Evolutionary conservation across 2,113 vertebrate species (phyloP).

Genomic region (Dicentrarchus labrax): DNA sequence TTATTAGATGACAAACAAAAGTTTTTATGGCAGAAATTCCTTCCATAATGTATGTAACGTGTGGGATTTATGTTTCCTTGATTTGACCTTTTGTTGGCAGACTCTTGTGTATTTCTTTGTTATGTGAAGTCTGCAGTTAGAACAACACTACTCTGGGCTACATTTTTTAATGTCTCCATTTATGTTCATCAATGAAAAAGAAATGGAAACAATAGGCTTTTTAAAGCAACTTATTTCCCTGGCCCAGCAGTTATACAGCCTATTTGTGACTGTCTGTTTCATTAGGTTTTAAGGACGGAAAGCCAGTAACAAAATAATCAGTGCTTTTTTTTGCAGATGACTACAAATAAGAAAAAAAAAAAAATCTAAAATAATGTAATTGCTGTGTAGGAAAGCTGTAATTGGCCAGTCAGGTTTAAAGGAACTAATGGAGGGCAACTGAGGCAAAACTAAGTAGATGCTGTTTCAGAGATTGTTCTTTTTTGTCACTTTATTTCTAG

Average conservation of each 20-base stretch:
- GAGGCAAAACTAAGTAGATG: conserved; percentile 66
- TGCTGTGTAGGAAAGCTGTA: conserved; percentile 51
- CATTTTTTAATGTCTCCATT: conserved; percentile 55
- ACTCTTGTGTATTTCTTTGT: conserved; percentile 25
- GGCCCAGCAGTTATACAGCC: conserved; percentile 62
- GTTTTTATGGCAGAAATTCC: conserved; percentile 4
- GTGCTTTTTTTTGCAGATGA: conserved; percentile 58
- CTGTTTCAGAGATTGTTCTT: conserved; percentile 43
- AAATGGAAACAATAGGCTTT: conserved; percentile 65
- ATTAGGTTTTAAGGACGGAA: conserved; percentile 73
- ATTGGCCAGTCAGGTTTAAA: conserved; percentile 65
- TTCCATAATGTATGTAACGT: conserved; percentile 35
- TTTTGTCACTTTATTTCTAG: conserved; percentile 40
- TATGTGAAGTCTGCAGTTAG: conserved; percentile 19
- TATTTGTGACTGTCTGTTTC: conserved; percentile 77
- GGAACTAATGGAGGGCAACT: conserved; percentile 64
- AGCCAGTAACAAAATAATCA: conserved; percentile 71
- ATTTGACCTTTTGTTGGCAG: conserved; percentile 48
- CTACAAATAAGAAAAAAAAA: conserved; percentile 45
- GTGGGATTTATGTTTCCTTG: conserved; percentile 24
- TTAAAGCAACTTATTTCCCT: conserved; percentile 51
- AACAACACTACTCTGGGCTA: conserved; percentile 14
- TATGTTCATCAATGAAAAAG: conserved; percentile 63
- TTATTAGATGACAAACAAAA: conserved; percentile 20
- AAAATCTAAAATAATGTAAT: conserved; percentile 59